Percentiles rank a stretch among this genome's conserved stretches.
phyloP scores from a whole-genome alignment of 2,888 invertebrate species.

The Ormyrus thymus region DNA sequence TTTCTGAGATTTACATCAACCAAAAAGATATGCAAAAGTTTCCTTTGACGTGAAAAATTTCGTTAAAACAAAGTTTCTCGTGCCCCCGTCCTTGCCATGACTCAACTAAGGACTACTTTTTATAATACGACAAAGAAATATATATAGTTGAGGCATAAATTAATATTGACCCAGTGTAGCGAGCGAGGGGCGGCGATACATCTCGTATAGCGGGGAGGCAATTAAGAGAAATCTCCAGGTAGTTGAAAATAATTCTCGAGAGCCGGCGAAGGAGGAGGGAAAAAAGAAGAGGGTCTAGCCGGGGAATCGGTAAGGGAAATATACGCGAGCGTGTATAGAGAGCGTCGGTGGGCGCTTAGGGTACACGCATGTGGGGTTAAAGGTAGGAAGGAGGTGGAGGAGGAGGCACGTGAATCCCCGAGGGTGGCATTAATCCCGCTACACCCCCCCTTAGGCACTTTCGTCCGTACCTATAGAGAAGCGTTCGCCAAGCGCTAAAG shows the following conservation, averaged over 20 bases:
- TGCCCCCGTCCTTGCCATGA: too few relatives aligned
- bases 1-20: too few relatives aligned
- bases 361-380: slow-evolving; percentile 30
- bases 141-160: too few relatives aligned
- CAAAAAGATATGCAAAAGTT: too few relatives aligned
- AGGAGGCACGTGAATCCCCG: slow-evolving; percentile 68
- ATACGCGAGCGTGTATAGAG: background rate
- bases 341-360: background rate
- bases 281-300: background rate
- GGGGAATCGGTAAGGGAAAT: slow-evolving; percentile 30
- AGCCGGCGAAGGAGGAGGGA: background rate
- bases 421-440: slow-evolving; percentile 74
- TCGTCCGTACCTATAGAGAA: slow-evolving; percentile 58
- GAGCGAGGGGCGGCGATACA: too few relatives aligned
- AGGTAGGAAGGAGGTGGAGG: slow-evolving; percentile 52
- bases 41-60: too few relatives aligned
- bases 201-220: background rate
- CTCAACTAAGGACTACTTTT: too few relatives aligned
- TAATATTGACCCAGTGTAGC: too few relatives aligned
- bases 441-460: slow-evolving; percentile 40
- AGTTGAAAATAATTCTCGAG: slow-evolving; percentile 50
- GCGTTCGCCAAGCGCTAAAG: slow-evolving; percentile 63
- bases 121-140: too few relatives aligned
- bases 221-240: slow-evolving; percentile 43
- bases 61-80: too few relatives aligned